phyloP scores from a whole-genome alignment of 2,113 vertebrate genomes.

The Neolamprologus caudopunctatus region DNA sequence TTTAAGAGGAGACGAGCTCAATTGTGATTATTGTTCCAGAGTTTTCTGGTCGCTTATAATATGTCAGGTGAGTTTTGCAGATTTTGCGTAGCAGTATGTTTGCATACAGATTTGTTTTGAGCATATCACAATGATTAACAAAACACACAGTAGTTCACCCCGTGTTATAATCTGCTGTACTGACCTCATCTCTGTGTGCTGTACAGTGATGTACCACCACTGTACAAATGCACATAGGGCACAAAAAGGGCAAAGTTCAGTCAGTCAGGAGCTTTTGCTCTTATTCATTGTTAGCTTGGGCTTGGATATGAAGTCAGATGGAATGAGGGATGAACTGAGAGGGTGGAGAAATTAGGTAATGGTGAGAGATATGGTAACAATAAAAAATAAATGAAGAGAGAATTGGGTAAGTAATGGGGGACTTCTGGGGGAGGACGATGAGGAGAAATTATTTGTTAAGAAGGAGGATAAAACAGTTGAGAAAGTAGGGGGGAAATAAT shows the following conservation, averaged over 20 bases:
- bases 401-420: neutral
- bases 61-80: neutral
- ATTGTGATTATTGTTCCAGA: neutral
- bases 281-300: neutral
- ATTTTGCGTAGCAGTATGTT: neutral
- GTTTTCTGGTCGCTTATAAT: neutral
- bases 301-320: neutral
- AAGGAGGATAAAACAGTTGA: neutral
- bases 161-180: neutral
- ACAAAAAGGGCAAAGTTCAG: neutral
- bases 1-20: neutral
- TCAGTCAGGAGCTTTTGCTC: neutral
- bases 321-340: neutral
- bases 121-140: fast-evolving
- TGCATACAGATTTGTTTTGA: neutral
- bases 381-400: neutral
- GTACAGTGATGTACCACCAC: neutral
- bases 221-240: neutral
- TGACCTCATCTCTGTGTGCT: neutral
- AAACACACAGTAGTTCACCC: neutral
- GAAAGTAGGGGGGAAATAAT: neutral
- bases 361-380: neutral
- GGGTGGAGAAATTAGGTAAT: neutral
- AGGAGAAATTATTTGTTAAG: neutral
- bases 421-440: neutral